Evolutionary conservation across 2,888 invertebrate species (phyloP).

Genomic region (Nephrotoma flavescens): DNA sequence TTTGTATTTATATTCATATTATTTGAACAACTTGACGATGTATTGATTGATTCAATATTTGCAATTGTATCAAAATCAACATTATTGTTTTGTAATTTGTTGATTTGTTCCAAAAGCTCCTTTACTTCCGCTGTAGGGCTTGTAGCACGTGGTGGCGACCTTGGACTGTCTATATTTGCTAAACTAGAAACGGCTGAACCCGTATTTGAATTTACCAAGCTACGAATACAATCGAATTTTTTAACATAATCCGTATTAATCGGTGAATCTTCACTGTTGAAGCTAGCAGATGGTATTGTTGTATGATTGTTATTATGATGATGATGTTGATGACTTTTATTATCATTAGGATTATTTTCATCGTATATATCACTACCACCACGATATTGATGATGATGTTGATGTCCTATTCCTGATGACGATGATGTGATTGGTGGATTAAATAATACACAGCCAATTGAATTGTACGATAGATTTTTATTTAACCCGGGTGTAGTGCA

Average conservation of each 20-base stretch:
- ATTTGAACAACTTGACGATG: slow-evolving; percentile 15
- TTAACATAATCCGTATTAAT: slow-evolving; percentile 19
- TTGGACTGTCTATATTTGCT: slow-evolving; percentile 48
- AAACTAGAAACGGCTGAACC: slow-evolving; percentile 55
- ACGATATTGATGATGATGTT: slow-evolving; percentile 16
- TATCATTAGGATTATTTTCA: background rate
- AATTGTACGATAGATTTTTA: slow-evolving; percentile 17
- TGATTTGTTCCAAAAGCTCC: slow-evolving; percentile 57
- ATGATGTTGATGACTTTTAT: slow-evolving; percentile 14
- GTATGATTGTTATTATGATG: slow-evolving; percentile 21
- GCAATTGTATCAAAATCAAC: slow-evolving; percentile 1
- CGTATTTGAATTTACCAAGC: slow-evolving; percentile 35
- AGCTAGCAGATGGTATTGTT: slow-evolving; percentile 16
- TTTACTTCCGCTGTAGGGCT: slow-evolving; percentile 62
- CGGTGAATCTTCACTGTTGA: slow-evolving; percentile 17
- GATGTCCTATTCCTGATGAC: slow-evolving; percentile 17
- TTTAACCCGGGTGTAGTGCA: slow-evolving; percentile 5
- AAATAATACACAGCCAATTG: slow-evolving; percentile 21
- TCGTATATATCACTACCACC: background rate
- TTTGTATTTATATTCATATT: slow-evolving; percentile 21
- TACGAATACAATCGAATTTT: slow-evolving; percentile 24
- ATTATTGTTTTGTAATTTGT: slow-evolving; percentile 39
- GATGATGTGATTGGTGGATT: slow-evolving; percentile 3
- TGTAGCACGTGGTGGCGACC: slow-evolving; percentile 68
- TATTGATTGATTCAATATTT: slow-evolving; percentile 13